Base-by-base conservation (phyloP, 2,888 invertebrate genomes). In the Tribolium freemani region DNA sequence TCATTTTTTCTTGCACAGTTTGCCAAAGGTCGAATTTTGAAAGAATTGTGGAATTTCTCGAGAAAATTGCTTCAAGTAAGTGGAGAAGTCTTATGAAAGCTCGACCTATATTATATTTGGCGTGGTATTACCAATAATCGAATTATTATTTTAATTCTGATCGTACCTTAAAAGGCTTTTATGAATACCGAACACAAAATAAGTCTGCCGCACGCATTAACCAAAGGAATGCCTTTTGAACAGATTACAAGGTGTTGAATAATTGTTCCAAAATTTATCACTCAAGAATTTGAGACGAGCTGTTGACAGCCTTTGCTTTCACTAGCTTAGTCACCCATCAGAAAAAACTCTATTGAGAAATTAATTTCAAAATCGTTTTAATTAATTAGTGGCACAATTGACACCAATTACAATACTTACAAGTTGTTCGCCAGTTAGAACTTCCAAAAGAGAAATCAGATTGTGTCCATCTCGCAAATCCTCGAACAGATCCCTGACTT, bases 391-490 rank as follows among this genome's bases (percentile, higher is more conserved):
- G 58, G 38, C 53, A 51, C 45, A 66, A 58, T 58, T 30, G 51
- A 57, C 48, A 61, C 16, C 11, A 57, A 56, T 50, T n/a, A 45
- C 56, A 3, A 50, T 88, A 93, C 96, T 94, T 90, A 99, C 99
- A 91, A 99, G 93, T 90, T 94, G 94, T 92, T 99, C 98, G 90
- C 96, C 96, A 88, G 99, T 96, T 87, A 99, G 93, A 88, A 99
- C 98, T 92, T 99, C 99, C 93, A 99, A 91, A 87, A 99, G 92
- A 85, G 98, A 97, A 88, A 99, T 96, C 88, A 99, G 94, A 90
- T 97, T 98, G 92, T 97, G 96, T 86, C 99, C 99, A 94, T 99
- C 98, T 87, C 97, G 94, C 86, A 99, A 92, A 89, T 99, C 99
- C 88, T 96, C 95, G 91, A 99, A 99, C 80, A 99, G 90, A 88